phyloP scores from a whole-genome alignment of 2,888 invertebrate species.

The Deroplatys truncata region DNA sequence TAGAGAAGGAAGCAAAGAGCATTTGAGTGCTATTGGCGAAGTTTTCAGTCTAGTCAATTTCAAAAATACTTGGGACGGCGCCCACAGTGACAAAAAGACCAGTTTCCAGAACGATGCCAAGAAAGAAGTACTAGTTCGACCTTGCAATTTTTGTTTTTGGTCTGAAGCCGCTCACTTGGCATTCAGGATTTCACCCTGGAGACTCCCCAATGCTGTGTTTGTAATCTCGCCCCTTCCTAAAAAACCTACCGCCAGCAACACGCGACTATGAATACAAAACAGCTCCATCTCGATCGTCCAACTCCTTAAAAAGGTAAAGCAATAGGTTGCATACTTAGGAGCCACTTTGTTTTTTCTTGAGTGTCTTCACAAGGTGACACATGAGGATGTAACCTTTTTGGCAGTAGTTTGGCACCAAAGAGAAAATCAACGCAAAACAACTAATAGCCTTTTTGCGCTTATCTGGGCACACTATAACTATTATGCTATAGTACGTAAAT shows the following conservation, averaged over 20 bases:
- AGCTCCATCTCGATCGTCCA: neutral
- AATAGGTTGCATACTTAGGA: too few species aligned
- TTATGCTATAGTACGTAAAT: too few species aligned
- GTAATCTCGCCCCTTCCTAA: neutral
- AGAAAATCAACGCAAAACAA: too few species aligned
- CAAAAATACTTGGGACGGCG: neutral
- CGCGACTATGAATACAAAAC: neutral
- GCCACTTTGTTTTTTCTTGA: neutral
- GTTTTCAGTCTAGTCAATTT: neutral
- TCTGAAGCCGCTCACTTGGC: neutral
- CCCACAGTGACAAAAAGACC: neutral
- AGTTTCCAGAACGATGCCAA: neutral
- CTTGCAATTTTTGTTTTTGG: neutral
- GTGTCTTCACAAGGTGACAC: neutral
- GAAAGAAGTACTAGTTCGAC: neutral
- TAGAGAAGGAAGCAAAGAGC: too few species aligned
- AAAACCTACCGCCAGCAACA: neutral
- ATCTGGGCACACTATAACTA: too few species aligned
- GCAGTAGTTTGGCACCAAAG: too few species aligned
- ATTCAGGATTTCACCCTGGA: neutral
- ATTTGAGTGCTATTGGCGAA: neutral
- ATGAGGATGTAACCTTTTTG: too few species aligned
- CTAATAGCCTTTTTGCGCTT: too few species aligned
- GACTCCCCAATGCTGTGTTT: neutral
- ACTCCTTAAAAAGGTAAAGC: neutral